Percentiles rank a stretch among this genome's conserved stretches.
phyloP scores from a whole-genome alignment of 2,888 invertebrate species.

The Plebejus melissa region DNA sequence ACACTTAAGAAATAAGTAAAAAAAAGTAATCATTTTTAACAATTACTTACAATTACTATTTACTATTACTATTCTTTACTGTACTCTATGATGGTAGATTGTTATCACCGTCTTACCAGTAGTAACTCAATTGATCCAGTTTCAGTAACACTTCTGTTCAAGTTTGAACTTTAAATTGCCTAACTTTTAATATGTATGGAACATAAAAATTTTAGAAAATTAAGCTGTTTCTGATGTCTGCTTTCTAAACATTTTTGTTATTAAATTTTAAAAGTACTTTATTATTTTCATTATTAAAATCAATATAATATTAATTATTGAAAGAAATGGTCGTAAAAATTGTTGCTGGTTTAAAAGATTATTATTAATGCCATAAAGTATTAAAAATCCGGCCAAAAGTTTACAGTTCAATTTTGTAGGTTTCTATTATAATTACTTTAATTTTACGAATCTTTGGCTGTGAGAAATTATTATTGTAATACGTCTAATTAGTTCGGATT shows the following conservation, averaged over 20 bases:
- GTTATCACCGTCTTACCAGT: not conserved
- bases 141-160: not conserved
- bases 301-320: too few relatives aligned
- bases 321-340: not conserved
- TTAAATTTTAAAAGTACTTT: too few relatives aligned
- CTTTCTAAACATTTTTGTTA: not conserved
- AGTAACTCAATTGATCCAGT: not conserved
- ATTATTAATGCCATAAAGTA: not conserved
- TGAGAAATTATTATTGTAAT: constrained; percentile 24
- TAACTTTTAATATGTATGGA: not conserved
- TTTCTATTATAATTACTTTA: constrained; percentile 5
- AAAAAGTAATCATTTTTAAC: too few relatives aligned
- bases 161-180: not conserved
- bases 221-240: not conserved
- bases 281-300: too few relatives aligned
- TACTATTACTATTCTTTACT: not conserved
- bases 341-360: not conserved
- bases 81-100: not conserved
- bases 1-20: too few relatives aligned
- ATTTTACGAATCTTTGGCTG: constrained; percentile 31
- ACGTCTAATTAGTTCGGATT: not conserved
- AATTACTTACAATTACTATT: too few relatives aligned
- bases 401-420: constrained; percentile 5
- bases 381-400: constrained; percentile 16
- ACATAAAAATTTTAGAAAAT: not conserved